Base-by-base conservation (phyloP, 2,888 invertebrate genomes). In the Unio pictorum region DNA sequence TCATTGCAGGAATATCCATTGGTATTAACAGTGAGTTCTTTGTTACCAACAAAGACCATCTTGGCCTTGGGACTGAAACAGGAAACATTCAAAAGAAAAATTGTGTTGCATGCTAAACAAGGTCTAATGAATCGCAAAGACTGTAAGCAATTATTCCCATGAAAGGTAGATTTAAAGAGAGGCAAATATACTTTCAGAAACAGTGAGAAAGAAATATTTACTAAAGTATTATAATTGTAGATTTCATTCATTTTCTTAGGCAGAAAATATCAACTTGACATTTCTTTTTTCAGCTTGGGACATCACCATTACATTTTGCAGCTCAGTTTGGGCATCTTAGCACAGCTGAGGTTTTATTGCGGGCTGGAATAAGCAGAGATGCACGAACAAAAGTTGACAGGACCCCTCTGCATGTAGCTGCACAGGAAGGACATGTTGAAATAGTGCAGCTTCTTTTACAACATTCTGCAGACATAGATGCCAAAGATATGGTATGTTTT, bases 381-480 rank as follows among this genome's bases (percentile, higher is more conserved):
- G 94, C 95, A 1, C 93, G 95, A 85, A 97, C 96, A 54, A 98
- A 98, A 92, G 95, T 96, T 3, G 96, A 97, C 88, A 93, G 96
- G 84, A 97, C 97, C 28, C 95, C 97, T 55, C 91, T 98, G 79
- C 97, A 98, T 91, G 93, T 96, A 88, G 97, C 97, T 56, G 94
- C 95, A 4, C 94, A 94, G 87, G 95, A 94, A 84, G 97, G 97
- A 0, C 95, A 96, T 90, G 91, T 93, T 69, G 92, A 92, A 73
- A 94, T 96, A 81, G 94, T 94, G 17, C 92, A 93, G 81, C 90
- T 94, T 57, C 90, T 96, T 55, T 87, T 95, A 17, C 91, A 92
- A 66, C 92, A 94, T 85, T 93, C 94, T 57, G 94, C 95, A 59
- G 93, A 94, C 81, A 92, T 94, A 0, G 94, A 95, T 87, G 93